These are phyloP conservation scores for Spodoptera litura DNA, from an alignment of 1,140 invertebrate species.

Conservation along the genomic window DNA sequence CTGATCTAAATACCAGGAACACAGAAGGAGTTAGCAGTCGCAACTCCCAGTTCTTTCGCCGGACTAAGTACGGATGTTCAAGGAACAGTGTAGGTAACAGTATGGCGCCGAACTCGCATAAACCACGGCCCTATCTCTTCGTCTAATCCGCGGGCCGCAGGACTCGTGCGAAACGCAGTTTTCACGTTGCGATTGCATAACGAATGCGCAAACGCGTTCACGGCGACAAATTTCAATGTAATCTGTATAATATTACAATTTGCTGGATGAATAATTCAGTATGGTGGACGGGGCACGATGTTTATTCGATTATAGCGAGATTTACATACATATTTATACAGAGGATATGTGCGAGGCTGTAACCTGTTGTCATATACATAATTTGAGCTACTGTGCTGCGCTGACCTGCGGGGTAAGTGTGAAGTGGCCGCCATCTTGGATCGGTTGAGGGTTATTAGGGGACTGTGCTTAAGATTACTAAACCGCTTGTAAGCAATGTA, in stretches of 20 bases:
- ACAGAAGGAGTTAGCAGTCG: background rate
- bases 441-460: background rate
- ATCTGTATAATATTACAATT: conserved; percentile 82
- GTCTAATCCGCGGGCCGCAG: conserved; percentile 26
- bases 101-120: background rate
- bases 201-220: conserved; percentile 57
- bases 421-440: background rate
- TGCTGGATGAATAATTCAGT: conserved; percentile 80
- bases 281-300: conserved; percentile 62
- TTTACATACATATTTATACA: conserved; percentile 66
- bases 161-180: conserved; percentile 45
- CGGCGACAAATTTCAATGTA: conserved; percentile 72
- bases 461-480: background rate
- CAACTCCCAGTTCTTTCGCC: background rate
- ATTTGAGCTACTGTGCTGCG: conserved; percentile 35
- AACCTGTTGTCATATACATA: conserved; percentile 60
- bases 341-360: conserved; percentile 49
- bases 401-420: conserved; percentile 23
- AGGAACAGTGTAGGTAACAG: conserved; percentile 3
- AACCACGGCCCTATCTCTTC: conserved; percentile 20
- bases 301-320: conserved; percentile 72
- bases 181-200: conserved; percentile 55
- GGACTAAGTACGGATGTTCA: background rate
- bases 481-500: background rate
- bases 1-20: too few relatives aligned